Percentiles rank a stretch among this genome's conserved stretches.
phyloP scores from a whole-genome alignment of 2,888 invertebrate species.

The Synergus gifuensis region DNA sequence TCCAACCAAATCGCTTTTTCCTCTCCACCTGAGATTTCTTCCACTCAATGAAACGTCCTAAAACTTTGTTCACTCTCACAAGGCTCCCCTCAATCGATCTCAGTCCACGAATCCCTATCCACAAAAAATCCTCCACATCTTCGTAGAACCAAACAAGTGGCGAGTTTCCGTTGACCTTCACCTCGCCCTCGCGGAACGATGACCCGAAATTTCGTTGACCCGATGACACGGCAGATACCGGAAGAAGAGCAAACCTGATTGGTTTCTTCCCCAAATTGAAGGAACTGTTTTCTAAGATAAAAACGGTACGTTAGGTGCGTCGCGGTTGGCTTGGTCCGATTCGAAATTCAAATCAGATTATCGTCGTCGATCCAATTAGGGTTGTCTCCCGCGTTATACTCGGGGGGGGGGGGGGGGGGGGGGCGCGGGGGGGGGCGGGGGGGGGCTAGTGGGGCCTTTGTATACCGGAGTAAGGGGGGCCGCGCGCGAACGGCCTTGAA shows the following conservation, averaged over 20 bases:
- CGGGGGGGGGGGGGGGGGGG: constrained; percentile 41
- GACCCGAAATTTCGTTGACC: constrained; percentile 50
- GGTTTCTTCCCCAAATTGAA: not conserved
- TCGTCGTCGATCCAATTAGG: constrained; percentile 70
- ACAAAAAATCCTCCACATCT: not conserved
- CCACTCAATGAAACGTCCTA: not conserved
- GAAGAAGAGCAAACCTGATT: constrained; percentile 5
- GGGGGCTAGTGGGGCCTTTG: constrained; percentile 38
- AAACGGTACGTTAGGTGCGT: constrained; percentile 52
- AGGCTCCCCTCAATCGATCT: not conserved
- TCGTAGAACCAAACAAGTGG: not conserved
- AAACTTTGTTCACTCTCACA: not conserved
- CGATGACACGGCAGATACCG: constrained; percentile 16
- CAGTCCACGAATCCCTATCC: not conserved
- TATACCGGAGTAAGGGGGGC: constrained; percentile 13
- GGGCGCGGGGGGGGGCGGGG: constrained; percentile 38
- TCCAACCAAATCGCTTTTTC: not conserved
- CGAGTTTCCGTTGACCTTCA: constrained; percentile 48
- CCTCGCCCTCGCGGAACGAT: constrained; percentile 49
- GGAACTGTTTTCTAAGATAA: constrained; percentile 23
- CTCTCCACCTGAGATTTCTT: not conserved
- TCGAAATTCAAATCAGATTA: constrained; percentile 74
- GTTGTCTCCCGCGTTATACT: constrained; percentile 47
- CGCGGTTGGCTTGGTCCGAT: constrained; percentile 60
- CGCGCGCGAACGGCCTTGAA: constrained; percentile 64